Evolutionary conservation across 2,888 invertebrate species (phyloP), one percentile per base, ranked within the genome.

Genomic region (Ashinkailepas kermadecensis): DNA sequence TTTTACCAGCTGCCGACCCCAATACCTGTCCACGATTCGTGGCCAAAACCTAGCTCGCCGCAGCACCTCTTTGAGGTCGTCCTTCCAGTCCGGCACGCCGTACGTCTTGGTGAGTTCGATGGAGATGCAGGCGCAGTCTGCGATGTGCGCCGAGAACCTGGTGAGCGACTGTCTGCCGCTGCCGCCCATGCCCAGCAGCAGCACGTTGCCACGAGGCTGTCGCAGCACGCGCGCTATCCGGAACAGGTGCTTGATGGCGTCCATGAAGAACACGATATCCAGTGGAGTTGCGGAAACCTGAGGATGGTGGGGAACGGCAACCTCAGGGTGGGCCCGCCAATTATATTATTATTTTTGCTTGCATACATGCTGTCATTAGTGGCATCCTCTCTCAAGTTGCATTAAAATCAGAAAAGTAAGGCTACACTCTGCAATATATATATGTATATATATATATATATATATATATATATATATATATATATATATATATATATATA

Each of bases 131-230:
- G n/a, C 13, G 85, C 92, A 91, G 83, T 92, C 93, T 85, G 95
- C 95, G 82, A 95, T 90, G 86, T 94, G 94, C 0, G 95, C 92
- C 3, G 94, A 94, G 82, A 95, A 88, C 84, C 91, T 90, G 1
- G 94, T 93, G 56, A 95, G 88, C 0, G 94, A 94, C 87, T 95
- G 95, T 82, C 95, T 89, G 25, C 95, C 95, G 62, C 94, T 94
- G 59, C 95, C 95, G 82, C 94, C 94, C 23, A 95, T 92, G n/a
- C 95, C 95, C 39, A 84, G 80, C 70, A 95, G 89, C 83, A 95
- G 88, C 81, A 92, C 81, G 64, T 84, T 83, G 13, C 84, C 84
- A 39, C 82, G 78, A 86, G 88, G 88, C 81, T 87, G 87, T 0
- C 92, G 89, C 83, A 95, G 87, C 82, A 95, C 90, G 82, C 95